phyloP scores from a whole-genome alignment of 2,888 invertebrate genomes.

The Drosophila helvetica region DNA sequence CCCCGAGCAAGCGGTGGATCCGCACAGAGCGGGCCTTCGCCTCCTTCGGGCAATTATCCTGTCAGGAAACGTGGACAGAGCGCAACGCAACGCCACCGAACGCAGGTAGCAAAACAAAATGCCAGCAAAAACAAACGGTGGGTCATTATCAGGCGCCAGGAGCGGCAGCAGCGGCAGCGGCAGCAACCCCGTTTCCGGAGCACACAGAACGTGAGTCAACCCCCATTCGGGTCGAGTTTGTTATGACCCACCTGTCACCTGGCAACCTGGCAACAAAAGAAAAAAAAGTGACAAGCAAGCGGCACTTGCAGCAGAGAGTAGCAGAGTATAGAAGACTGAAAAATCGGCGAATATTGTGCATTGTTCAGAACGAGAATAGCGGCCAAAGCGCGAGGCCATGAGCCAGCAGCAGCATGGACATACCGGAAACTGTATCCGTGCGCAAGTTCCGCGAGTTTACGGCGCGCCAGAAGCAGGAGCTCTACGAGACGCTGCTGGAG shows the following conservation, averaged over 20 bases:
- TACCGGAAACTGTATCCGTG: constrained; percentile 80
- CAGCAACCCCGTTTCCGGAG: constrained; percentile 64
- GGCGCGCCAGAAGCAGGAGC: constrained; percentile 78
- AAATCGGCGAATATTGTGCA: constrained; percentile 50
- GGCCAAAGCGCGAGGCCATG: constrained; percentile 59
- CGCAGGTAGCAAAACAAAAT: constrained; percentile 74
- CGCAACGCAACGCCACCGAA: neutral
- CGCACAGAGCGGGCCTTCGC: neutral
- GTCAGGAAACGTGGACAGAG: constrained; percentile 65
- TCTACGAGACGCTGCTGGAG: constrained; percentile 79
- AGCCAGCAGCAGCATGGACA: constrained; percentile 68
- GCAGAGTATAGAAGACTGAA: constrained; percentile 33
- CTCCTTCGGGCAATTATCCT: constrained; percentile 67
- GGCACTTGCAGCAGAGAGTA: constrained; percentile 5
- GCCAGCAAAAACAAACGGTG: constrained; percentile 71
- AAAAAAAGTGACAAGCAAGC: constrained; percentile 17
- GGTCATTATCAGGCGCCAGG: constrained; percentile 20
- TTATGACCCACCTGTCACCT: constrained; percentile 66
- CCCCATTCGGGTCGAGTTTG: constrained; percentile 48
- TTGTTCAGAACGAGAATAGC: constrained; percentile 59
- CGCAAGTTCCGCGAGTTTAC: constrained; percentile 78
- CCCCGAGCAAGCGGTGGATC: neutral
- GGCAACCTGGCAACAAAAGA: constrained; percentile 62
- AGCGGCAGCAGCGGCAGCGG: constrained; percentile 26
- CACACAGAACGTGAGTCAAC: constrained; percentile 66